Percentiles rank a stretch among this genome's conserved stretches.
phyloP scores from a whole-genome alignment of 2,113 vertebrate species.

The Machaerirhynchus nigripectus region DNA sequence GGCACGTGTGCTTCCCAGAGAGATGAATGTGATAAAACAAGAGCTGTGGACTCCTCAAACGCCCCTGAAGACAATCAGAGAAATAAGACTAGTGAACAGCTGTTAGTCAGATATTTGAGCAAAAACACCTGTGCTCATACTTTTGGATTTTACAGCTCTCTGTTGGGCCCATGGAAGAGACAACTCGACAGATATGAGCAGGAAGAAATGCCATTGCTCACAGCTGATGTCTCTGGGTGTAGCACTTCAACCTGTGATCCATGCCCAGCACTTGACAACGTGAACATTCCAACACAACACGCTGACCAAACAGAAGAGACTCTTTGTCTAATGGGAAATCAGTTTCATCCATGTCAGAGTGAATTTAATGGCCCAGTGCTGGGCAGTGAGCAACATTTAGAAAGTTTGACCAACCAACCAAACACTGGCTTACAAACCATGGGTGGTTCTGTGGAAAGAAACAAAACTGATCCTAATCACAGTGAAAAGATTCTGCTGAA shows the following conservation, averaged over 20 bases:
- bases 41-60: not conserved
- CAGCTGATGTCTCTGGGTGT: not conserved
- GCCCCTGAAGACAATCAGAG: not conserved
- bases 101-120: not conserved
- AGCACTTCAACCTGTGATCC: not conserved
- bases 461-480: not conserved
- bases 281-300: not conserved
- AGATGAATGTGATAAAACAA: not conserved
- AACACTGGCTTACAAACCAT: not conserved
- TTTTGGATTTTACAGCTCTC: not conserved
- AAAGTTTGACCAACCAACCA: not conserved
- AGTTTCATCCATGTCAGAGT: not conserved
- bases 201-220: not conserved
- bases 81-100: not conserved
- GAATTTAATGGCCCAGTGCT: not conserved
- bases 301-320: not conserved
- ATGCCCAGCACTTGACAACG: not conserved
- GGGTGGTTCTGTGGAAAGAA: not conserved
- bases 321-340: not conserved
- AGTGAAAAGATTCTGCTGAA: not conserved
- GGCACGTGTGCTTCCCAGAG: not conserved
- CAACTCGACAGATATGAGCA: not conserved
- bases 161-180: not conserved
- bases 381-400: not conserved
- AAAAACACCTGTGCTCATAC: not conserved